These are phyloP conservation scores for Marisa cornuarietis DNA, from an alignment of 1,140 invertebrate genomes.

Conservation along the genomic window DNA sequence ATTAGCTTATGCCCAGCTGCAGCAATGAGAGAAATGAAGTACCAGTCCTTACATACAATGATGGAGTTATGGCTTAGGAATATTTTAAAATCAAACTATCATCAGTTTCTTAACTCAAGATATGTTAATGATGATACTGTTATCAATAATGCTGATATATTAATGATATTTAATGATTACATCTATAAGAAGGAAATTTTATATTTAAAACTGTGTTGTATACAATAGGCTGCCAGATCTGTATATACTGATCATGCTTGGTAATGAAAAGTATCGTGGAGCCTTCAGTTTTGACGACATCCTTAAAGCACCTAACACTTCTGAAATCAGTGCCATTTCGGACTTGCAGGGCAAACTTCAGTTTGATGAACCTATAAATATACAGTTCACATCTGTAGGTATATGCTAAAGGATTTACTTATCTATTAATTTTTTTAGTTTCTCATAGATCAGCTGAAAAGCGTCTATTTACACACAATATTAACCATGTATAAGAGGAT, in stretches of 20 bases:
- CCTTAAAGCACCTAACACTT: slow-evolving; percentile 49
- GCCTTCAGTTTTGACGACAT: slow-evolving; percentile 62
- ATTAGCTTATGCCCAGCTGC: too few species aligned
- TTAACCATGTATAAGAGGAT: too few species aligned
- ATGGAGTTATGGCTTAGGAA: too few species aligned
- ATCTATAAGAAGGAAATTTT: background rate
- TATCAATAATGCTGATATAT: too few species aligned
- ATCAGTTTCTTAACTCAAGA: too few species aligned
- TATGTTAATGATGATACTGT: too few species aligned
- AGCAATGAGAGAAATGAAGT: too few species aligned
- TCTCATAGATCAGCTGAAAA: too few species aligned
- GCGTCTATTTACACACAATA: too few species aligned
- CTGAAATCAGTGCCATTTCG: slow-evolving; percentile 58
- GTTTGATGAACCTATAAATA: slow-evolving; percentile 77
- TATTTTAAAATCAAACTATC: too few species aligned
- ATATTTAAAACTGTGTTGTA: background rate
- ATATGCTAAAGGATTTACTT: background rate
- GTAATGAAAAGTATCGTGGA: slow-evolving; percentile 53
- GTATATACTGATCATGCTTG: slow-evolving; percentile 61
- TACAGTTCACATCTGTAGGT: slow-evolving; percentile 85
- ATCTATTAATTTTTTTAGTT: background rate
- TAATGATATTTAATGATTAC: background rate
- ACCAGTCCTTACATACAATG: too few species aligned
- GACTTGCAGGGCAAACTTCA: slow-evolving; percentile 69
- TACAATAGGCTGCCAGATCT: slow-evolving; percentile 56